These are phyloP conservation scores for Agrotis segetum DNA, from an alignment of 2,888 invertebrate genomes.

Conservation along the genomic window DNA sequence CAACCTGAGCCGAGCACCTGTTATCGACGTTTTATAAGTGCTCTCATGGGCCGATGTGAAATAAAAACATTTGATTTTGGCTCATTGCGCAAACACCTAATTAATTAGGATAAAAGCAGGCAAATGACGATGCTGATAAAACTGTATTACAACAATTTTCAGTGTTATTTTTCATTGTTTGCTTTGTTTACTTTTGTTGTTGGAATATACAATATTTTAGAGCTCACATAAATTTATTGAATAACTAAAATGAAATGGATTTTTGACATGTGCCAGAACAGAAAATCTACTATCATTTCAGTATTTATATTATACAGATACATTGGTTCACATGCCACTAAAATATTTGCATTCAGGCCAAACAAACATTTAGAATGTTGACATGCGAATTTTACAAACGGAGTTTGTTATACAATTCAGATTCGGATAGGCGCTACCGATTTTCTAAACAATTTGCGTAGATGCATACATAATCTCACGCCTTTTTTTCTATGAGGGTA, in stretches of 20 bases:
- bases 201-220: neutral
- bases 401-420: neutral
- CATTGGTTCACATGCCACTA: constrained; percentile 2
- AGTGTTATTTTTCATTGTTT: neutral
- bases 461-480: too few relatives aligned
- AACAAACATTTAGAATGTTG: constrained; percentile 11
- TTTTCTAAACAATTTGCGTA: neutral
- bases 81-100: too few relatives aligned
- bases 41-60: too few relatives aligned
- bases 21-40: too few relatives aligned
- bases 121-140: too few relatives aligned
- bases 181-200: neutral
- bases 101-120: too few relatives aligned
- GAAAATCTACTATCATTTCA: neutral
- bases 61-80: too few relatives aligned
- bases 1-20: too few relatives aligned
- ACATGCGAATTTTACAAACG: neutral
- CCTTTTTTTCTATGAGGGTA: too few relatives aligned
- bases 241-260: neutral
- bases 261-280: constrained; percentile 21
- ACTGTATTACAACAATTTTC: too few relatives aligned
- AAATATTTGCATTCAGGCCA: constrained; percentile 29
- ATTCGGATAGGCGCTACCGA: neutral
- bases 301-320: neutral
- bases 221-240: neutral